Base-by-base conservation (phyloP, 2,888 invertebrate species). In the Rotaria socialis region DNA sequence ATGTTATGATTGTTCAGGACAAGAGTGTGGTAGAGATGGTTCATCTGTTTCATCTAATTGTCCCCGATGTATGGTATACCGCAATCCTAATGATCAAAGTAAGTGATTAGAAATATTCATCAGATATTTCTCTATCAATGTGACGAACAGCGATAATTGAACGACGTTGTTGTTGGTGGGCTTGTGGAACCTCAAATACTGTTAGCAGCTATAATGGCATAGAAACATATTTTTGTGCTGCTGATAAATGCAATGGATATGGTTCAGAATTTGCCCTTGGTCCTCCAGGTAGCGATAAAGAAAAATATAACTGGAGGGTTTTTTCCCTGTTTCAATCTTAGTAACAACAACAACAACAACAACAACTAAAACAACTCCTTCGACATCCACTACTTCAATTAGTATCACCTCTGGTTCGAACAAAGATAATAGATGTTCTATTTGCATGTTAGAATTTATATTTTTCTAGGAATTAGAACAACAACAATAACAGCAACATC, bases 81-180 rank as follows among this genome's bases (percentile, higher is more conserved):
- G 74, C 19, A 75, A 75, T 75, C 74, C 74, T 6, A 24, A 3
- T 41, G 74, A 75, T 75, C 74, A 75, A 75, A 75, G 74, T 75
- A 75, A 75, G 16, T 0, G 19, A 8, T 3, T n/a, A 60, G 4
- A 60, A 27, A 11, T 10, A 27, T 60, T 22, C 5, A 22, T n/a
- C 24, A n/a, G 10, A 27, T 27, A n/a, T 60, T n/a, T 10, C 10
- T 6, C 8, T 27, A 4, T 8, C 10, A 27, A 60, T n/a, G 0
- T 6, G n/a, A 24, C 11, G 7, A 24, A 7, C 10, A 75, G 74
- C 41, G 3, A 75, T 19, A 75, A 75, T 75, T 41, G 74, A 75
- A 75, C 35, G 74, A 41, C 74, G 43, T 41, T 75, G 74, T 41
- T 75, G 74, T 75, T 75, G 43, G 41, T 75, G 74, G 74, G 22